Evolutionary conservation across 1,140 invertebrate genomes (phyloP).

Genomic region (Caligus rogercresseyi): DNA sequence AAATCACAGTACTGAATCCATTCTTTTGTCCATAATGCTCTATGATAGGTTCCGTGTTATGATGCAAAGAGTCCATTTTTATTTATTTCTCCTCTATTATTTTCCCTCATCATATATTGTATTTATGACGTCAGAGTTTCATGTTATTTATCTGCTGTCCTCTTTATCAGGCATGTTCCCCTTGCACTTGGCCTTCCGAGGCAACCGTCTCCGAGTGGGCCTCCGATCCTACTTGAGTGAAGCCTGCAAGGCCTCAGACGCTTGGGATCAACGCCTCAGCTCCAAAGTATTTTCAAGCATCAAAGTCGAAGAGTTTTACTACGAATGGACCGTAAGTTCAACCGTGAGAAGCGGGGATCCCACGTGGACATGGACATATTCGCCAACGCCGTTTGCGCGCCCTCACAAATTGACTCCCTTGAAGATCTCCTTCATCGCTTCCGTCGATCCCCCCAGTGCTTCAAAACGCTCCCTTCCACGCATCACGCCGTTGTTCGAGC

Average conservation of each 20-base stretch:
- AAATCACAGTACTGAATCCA: too few species aligned
- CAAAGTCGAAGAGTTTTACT: slow-evolving; percentile 24
- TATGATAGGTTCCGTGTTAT: too few species aligned
- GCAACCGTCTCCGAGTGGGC: too few species aligned
- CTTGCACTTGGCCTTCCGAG: too few species aligned
- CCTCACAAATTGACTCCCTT: slow-evolving; percentile 40
- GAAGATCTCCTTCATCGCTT: slow-evolving; percentile 47
- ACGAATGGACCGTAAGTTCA: slow-evolving; percentile 25
- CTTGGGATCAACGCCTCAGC: slow-evolving; percentile 20
- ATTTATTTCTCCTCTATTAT: too few species aligned
- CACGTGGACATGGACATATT: slow-evolving; percentile 27
- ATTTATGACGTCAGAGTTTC: too few species aligned
- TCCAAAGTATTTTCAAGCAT: slow-evolving; percentile 20
- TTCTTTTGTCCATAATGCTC: too few species aligned
- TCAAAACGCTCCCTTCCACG: slow-evolving; percentile 49
- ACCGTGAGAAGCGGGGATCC: slow-evolving; percentile 23
- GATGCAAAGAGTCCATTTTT: too few species aligned
- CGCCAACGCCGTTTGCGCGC: slow-evolving; percentile 21
- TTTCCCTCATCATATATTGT: too few species aligned
- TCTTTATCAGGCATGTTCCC: too few species aligned
- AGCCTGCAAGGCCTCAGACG: neutral
- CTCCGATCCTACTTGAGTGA: neutral
- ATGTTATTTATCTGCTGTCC: too few species aligned
- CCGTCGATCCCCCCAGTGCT: slow-evolving; percentile 40
- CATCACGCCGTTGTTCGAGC: slow-evolving; percentile 54